These are phyloP conservation scores for Liasis olivaceus DNA, from an alignment of 2,797 vertebrate genomes.

Conservation along the genomic window DNA sequence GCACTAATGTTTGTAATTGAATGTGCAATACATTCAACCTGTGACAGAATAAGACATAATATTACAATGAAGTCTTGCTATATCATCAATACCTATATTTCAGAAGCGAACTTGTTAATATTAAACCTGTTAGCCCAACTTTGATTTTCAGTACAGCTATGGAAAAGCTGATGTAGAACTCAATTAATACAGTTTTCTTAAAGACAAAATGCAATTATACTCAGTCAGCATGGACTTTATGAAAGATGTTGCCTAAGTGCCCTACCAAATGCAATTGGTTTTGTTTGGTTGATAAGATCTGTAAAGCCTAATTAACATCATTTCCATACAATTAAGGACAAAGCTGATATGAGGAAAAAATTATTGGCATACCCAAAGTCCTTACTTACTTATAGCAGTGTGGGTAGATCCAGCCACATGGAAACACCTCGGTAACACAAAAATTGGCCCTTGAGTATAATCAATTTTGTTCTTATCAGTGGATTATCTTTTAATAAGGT, in stretches of 20 bases:
- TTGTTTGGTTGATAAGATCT: neutral
- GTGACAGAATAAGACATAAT: slow-evolving; percentile 19
- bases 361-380: neutral
- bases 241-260: neutral
- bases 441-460: too few species aligned
- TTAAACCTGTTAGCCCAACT: neutral
- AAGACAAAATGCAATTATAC: neutral
- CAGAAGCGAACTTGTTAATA: neutral
- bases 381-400: neutral
- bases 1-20: slow-evolving; percentile 1
- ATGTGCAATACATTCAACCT: slow-evolving; percentile 11
- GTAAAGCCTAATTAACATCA: neutral
- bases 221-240: neutral
- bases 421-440: too few species aligned
- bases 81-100: slow-evolving; percentile 10
- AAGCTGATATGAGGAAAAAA: neutral
- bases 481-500: too few species aligned
- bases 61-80: slow-evolving; percentile 31
- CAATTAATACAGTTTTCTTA: neutral
- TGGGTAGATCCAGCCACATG: neutral
- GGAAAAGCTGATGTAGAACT: neutral
- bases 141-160: neutral
- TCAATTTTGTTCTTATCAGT: too few species aligned
- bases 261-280: neutral
- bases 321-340: neutral